Evolutionary conservation across 2,888 invertebrate genomes (phyloP).

Genomic region (Meloe dianella): DNA sequence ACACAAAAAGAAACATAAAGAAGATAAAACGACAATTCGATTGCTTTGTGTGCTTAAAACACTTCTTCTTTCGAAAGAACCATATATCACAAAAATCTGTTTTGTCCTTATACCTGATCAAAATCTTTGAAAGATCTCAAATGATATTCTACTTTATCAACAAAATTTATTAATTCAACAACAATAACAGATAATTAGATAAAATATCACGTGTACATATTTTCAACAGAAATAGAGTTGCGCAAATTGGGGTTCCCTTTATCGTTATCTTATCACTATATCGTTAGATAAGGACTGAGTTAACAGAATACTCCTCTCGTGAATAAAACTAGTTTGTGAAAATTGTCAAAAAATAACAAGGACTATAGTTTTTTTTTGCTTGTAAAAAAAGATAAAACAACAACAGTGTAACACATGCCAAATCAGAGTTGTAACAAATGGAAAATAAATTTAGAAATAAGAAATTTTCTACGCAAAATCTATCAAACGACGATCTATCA

Average conservation of each 20-base stretch:
- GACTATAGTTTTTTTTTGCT: too few species aligned
- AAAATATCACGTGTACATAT: not conserved
- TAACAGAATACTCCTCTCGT: not conserved
- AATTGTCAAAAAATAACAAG: not conserved
- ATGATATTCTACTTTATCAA: not conserved
- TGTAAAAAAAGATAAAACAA: not conserved
- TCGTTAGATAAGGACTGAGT: not conserved
- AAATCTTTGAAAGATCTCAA: too few species aligned
- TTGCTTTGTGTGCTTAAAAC: too few species aligned
- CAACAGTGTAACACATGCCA: not conserved
- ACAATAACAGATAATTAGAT: not conserved
- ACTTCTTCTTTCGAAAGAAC: too few species aligned
- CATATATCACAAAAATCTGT: too few species aligned
- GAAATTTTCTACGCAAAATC: not conserved
- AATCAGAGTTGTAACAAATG: not conserved
- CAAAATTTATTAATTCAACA: not conserved
- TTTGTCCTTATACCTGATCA: too few species aligned
- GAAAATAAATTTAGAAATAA: not conserved
- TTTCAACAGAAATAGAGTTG: not conserved
- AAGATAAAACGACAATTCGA: too few species aligned
- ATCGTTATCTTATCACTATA: constrained; percentile 6
- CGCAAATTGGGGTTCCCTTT: not conserved
- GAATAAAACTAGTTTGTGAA: not conserved
- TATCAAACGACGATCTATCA: not conserved
- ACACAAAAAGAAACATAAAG: too few species aligned